Percentiles rank a stretch among this genome's conserved stretches.
These are phyloP conservation scores for Tenebrosternarchus preto DNA, from an alignment of 2,113 vertebrate species.

Conservation along the genomic window DNA sequence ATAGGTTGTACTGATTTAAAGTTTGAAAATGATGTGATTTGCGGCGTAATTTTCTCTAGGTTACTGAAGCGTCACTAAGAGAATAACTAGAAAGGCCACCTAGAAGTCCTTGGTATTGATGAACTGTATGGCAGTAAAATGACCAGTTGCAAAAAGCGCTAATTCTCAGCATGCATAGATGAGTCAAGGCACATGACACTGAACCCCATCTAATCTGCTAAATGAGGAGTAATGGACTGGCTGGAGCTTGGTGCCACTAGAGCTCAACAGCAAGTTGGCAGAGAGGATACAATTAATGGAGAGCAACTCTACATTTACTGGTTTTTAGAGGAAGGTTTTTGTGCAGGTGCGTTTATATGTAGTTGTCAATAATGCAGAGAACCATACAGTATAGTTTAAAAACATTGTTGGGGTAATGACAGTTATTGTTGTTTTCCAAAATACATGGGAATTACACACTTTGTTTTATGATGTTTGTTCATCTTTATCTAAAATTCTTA, in stretches of 20 bases:
- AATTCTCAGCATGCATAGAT: neutral
- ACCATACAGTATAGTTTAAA: neutral
- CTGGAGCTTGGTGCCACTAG: conserved; percentile 11
- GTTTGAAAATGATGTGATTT: too few species aligned
- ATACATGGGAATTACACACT: too few species aligned
- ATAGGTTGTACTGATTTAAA: too few species aligned
- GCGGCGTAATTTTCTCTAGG: neutral
- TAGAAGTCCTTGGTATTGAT: too few species aligned
- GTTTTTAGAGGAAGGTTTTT: neutral
- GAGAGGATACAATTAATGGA: neutral
- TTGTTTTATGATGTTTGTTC: neutral
- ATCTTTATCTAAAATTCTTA: too few species aligned
- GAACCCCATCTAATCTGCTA: conserved; percentile 32
- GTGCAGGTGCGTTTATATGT: neutral
- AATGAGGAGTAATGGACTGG: conserved; percentile 29
- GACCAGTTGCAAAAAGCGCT: neutral
- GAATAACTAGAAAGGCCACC: too few species aligned
- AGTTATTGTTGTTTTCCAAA: neutral
- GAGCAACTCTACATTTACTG: conserved; percentile 14
- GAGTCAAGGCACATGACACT: conserved; percentile 4
- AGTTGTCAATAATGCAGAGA: neutral
- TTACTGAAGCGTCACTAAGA: neutral
- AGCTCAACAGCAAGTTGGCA: conserved; percentile 7
- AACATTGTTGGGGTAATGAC: neutral
- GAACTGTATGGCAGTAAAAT: neutral